Evolutionary conservation across 1,140 invertebrate genomes (phyloP).

Genomic region (Diabrotica undecimpunctata): DNA sequence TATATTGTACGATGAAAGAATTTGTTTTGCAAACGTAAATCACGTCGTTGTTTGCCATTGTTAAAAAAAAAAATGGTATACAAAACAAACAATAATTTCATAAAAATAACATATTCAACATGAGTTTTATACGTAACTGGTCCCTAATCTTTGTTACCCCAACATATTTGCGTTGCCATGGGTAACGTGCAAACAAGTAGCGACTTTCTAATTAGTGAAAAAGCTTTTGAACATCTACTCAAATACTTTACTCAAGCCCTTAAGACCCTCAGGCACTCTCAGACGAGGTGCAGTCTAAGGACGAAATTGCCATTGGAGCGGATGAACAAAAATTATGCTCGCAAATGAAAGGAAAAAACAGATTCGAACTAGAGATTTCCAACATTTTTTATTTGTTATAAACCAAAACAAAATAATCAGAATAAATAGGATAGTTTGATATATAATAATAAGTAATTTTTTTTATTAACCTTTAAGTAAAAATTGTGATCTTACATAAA

Average conservation of each 20-base stretch:
- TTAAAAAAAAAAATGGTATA: neutral
- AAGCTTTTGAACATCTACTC: conserved; percentile 2
- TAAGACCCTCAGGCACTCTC: neutral
- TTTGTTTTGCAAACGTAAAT: too few relatives aligned
- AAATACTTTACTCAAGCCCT: conserved; percentile 2
- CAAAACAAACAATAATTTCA: neutral
- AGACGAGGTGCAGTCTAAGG: neutral
- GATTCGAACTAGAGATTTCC: too few relatives aligned
- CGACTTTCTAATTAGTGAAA: conserved; percentile 2
- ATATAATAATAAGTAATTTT: too few relatives aligned
- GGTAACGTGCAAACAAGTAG: neutral
- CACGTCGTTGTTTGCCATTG: too few relatives aligned
- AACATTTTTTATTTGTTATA: too few relatives aligned
- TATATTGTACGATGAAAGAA: too few relatives aligned
- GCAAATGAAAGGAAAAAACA: neutral
- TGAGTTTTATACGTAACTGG: neutral
- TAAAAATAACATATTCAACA: neutral
- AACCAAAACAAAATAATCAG: too few relatives aligned
- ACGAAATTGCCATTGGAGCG: neutral
- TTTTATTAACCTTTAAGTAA: too few relatives aligned
- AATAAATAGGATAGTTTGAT: too few relatives aligned
- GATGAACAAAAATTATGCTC: neutral
- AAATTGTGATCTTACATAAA: too few relatives aligned
- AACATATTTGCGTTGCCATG: neutral
- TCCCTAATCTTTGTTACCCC: neutral